Evolutionary conservation across 2,113 vertebrate species (phyloP).

Genomic region (Spea bombifrons): DNA sequence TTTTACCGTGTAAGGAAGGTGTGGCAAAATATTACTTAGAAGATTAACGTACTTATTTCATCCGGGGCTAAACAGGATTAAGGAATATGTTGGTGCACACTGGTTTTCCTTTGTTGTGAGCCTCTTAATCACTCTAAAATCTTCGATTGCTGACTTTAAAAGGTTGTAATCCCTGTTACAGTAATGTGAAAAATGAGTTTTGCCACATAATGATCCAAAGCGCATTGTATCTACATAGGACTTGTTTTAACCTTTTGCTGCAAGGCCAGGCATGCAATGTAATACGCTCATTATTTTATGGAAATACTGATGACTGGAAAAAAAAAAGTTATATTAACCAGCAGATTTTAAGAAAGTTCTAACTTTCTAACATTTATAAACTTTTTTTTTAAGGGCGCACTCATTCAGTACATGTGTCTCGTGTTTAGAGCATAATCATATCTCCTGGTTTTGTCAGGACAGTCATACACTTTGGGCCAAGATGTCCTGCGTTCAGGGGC

Average conservation of each 20-base stretch:
- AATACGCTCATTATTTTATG: too few species aligned
- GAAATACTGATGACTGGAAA: too few species aligned
- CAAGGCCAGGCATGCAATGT: too few species aligned
- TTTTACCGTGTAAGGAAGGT: slow-evolving; percentile 3
- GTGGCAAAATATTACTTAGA: slow-evolving; percentile 6
- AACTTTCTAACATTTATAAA: too few species aligned
- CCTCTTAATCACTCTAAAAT: slow-evolving; percentile 23
- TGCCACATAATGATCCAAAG: neutral
- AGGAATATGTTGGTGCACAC: slow-evolving; percentile 14
- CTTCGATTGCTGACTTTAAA: slow-evolving; percentile 22
- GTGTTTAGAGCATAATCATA: too few species aligned
- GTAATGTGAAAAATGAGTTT: slow-evolving; percentile 4
- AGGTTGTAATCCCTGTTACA: slow-evolving; percentile 19
- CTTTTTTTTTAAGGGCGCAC: too few species aligned
- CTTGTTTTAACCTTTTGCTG: neutral
- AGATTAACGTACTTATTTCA: slow-evolving; percentile 18
- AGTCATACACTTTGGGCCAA: too few species aligned
- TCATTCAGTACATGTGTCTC: too few species aligned
- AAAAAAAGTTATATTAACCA: too few species aligned
- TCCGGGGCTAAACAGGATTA: slow-evolving; percentile 24
- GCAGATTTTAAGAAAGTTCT: too few species aligned
- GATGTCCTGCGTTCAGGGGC: too few species aligned
- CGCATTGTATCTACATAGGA: neutral
- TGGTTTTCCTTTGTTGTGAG: slow-evolving; percentile 14
- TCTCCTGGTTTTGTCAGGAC: too few species aligned